These are phyloP conservation scores for Vanessa cardui DNA, from an alignment of 2,888 invertebrate genomes.

Conservation along the genomic window DNA sequence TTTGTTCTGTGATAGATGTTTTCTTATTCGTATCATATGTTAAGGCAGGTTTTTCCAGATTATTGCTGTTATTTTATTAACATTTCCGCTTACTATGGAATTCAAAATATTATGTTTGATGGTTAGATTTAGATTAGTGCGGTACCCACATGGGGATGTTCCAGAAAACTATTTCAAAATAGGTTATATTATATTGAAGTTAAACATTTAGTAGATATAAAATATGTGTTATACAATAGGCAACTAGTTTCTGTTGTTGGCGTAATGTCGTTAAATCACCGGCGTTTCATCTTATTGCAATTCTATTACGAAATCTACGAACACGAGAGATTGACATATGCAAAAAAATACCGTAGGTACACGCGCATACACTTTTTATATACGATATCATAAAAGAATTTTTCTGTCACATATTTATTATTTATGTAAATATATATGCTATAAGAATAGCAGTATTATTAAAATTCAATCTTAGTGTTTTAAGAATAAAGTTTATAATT, in stretches of 20 bases:
- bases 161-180: too few species aligned
- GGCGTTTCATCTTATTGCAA: constrained; percentile 1
- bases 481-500: not conserved
- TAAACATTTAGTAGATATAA: too few species aligned
- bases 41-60: too few species aligned
- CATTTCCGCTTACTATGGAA: too few species aligned
- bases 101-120: too few species aligned
- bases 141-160: too few species aligned
- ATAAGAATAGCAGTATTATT: too few species aligned
- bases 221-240: not conserved
- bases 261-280: constrained; percentile 10
- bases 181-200: too few species aligned
- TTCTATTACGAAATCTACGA: constrained; percentile 1
- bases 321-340: not conserved
- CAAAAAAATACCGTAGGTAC: not conserved
- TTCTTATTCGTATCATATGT: too few species aligned
- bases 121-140: too few species aligned
- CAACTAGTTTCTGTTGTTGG: not conserved
- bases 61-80: too few species aligned
- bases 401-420: not conserved
- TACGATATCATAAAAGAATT: not conserved
- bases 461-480: not conserved
- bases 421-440: not conserved
- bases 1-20: too few species aligned
- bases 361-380: not conserved